Evolutionary conservation across 2,113 vertebrate species (phyloP), one percentile per base, ranked within the genome.

Genomic region (Ophthalmolycus amberensis): DNA sequence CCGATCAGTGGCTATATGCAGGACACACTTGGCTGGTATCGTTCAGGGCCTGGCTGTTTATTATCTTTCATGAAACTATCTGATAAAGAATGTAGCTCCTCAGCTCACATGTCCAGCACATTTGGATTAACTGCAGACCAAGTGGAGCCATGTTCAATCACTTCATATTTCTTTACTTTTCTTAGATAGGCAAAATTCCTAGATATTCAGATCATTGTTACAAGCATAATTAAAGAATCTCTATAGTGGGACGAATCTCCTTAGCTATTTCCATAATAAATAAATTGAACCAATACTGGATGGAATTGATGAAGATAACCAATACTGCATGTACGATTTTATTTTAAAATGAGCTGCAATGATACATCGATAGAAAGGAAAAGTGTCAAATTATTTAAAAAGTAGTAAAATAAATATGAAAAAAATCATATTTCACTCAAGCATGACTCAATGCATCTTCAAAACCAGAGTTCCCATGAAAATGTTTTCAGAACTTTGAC

Each of bases 1-100:
- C 85, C 80, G 66, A 87, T 84, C 82, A 75, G 32, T 22, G 82
- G 29, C 75, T 71, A 11, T 58, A 77, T 44, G 68, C 87, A 63
- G 83, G 70, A 54, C 66, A 52, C 90, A 84, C 92, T 93, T 89
- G 86, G 75, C 91, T 88, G 87, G 90, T 86, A 84, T 77, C 88
- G 86, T 85, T 88, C 37, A 88, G 90, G 38, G 16, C 92, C 92
- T 79, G 86, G 73, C 90, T 88, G 93, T 93, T 92, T 96, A 95
- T 96, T 96, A 93, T 95, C 93, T 92, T 94, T 92, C 93, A 91
- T 90, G 95, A 94, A 95, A 94, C 88, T 92, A 90, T 94, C 87
- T 91, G 93, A 94, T 95, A 94, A 95, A 95, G 71, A 75, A 70
- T 78, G 77, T 16, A 72, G 79, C 78, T 87, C 71, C 93, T 80